Base-by-base conservation (phyloP, 2,113 vertebrate genomes). In the Drymodes brunneopygia region DNA sequence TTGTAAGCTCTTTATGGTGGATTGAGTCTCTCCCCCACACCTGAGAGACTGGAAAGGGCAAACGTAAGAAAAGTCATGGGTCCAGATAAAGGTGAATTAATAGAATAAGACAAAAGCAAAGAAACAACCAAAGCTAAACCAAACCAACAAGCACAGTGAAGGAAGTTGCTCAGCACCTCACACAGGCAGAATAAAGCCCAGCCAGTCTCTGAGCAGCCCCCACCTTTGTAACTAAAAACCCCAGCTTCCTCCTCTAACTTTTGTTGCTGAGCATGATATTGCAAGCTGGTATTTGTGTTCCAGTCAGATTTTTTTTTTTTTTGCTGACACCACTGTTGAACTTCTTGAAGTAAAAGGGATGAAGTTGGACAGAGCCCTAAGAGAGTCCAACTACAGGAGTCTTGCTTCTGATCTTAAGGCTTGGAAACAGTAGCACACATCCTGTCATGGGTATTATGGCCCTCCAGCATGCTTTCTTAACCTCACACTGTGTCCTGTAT, bases 321-420 rank as follows among this genome's bases (percentile, higher is more conserved):
- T 78, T 81, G 4, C 12, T 75, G 92, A 29, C 13, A 64, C 10
- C 4, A 4, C 27, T 79, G 18, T 31, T 88, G 61, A 57, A n/a
- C 17, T 71, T 73, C 45, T 65, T 2, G 0, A 72, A 51, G 17
- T 47, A 77, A 91, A 71, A 11, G 7, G 17, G 7, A 16, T 75
- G 75, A 82, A 71, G 21, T 42, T 44, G 92, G 33, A 44, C 35
- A n/a, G 19, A 45, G 1, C 12, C 8, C 31, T 69, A 18, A 33
- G 12, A 72, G 2, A 66, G 1, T 11, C 16, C 22, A 29, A 0
- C 19, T 44, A 42, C 12, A 40, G 13, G 2, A 21, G 25, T 33
- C 24, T 61, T 73, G 9, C 25, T 69, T 78, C 45, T 74, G 56
- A 7, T 51, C 20, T 35, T 42, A 19, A 13, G 40, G 15, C n/a